These are phyloP conservation scores for Scomber japonicus DNA, from an alignment of 2,113 vertebrate species.

Conservation along the genomic window DNA sequence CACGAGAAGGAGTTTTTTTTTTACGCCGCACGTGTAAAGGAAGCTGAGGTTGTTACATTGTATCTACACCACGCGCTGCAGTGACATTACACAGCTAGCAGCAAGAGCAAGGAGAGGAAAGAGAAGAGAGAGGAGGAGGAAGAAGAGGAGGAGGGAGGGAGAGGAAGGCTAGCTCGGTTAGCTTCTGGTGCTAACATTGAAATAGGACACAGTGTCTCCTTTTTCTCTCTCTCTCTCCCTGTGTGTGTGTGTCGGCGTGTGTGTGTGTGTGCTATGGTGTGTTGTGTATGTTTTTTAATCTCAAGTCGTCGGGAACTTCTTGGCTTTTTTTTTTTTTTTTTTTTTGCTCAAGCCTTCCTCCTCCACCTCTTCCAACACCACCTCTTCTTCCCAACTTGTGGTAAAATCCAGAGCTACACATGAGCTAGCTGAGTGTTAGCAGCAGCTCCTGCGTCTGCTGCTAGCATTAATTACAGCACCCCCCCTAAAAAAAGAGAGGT, in stretches of 20 bases:
- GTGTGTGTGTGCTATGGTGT: slow-evolving; percentile 27
- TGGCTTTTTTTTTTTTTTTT: not conserved
- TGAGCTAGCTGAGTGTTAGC: slow-evolving; percentile 69
- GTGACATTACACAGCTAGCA: slow-evolving; percentile 82
- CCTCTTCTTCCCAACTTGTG: slow-evolving; percentile 55
- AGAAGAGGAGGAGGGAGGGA: too few relatives aligned
- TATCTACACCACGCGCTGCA: slow-evolving; percentile 80
- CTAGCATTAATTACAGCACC: slow-evolving; percentile 63
- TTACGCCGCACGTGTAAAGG: slow-evolving; percentile 79
- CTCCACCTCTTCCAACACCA: too few relatives aligned
- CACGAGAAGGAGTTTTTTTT: slow-evolving; percentile 73
- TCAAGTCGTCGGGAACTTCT: slow-evolving; percentile 45
- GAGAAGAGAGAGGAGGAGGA: too few relatives aligned
- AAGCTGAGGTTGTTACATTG: slow-evolving; percentile 55
- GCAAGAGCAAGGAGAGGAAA: not conserved
- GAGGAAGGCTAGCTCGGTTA: slow-evolving; percentile 71
- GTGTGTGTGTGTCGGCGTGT: slow-evolving; percentile 20
- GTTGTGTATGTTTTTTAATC: not conserved
- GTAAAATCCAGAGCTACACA: slow-evolving; percentile 28
- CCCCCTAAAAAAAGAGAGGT: slow-evolving; percentile 34
- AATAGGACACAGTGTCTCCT: slow-evolving; percentile 73
- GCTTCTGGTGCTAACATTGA: slow-evolving; percentile 72
- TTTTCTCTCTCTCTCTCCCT: not conserved
- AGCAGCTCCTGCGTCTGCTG: slow-evolving; percentile 64
- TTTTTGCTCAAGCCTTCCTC: not conserved